Evolutionary conservation across 2,113 vertebrate species (phyloP).

Genomic region (Plotosus lineatus): DNA sequence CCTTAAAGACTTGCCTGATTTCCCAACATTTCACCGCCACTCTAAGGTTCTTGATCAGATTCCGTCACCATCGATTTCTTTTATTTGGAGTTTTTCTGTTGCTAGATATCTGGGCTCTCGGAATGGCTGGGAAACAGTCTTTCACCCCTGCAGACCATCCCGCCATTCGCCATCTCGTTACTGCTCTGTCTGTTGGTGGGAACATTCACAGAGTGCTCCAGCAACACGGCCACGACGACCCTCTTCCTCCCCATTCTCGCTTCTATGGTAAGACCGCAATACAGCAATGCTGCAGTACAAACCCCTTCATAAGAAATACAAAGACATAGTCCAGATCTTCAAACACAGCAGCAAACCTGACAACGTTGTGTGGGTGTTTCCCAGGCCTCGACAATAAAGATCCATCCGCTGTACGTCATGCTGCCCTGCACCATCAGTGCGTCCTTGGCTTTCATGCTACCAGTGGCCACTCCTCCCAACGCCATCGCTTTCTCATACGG

Average conservation of each 20-base stretch:
- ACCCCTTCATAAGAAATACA: too few species aligned
- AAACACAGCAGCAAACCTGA: background rate
- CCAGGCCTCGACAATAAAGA: conserved; percentile 79
- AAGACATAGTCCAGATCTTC: background rate
- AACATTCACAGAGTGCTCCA: conserved; percentile 88
- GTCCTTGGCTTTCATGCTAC: conserved; percentile 92
- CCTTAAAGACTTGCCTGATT: background rate
- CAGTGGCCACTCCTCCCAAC: conserved; percentile 90
- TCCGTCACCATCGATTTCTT: too few species aligned
- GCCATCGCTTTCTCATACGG: conserved; percentile 92
- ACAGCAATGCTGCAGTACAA: background rate
- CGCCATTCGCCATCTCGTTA: conserved; percentile 72
- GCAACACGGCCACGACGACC: conserved; percentile 91
- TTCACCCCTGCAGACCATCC: conserved; percentile 77
- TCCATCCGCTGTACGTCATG: conserved; percentile 91
- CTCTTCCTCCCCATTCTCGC: conserved; percentile 90
- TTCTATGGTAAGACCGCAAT: conserved; percentile 80
- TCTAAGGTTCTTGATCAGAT: background rate
- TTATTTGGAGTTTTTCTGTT: too few species aligned
- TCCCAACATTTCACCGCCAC: background rate
- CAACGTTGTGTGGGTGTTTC: conserved; percentile 29
- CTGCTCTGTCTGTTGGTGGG: conserved; percentile 80
- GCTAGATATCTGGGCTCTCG: conserved; percentile 81
- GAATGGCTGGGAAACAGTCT: conserved; percentile 78
- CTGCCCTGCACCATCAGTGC: conserved; percentile 84